These are phyloP conservation scores for Sarcophilus harrisii DNA, from an alignment of 2,797 vertebrate species.

Conservation along the genomic window DNA sequence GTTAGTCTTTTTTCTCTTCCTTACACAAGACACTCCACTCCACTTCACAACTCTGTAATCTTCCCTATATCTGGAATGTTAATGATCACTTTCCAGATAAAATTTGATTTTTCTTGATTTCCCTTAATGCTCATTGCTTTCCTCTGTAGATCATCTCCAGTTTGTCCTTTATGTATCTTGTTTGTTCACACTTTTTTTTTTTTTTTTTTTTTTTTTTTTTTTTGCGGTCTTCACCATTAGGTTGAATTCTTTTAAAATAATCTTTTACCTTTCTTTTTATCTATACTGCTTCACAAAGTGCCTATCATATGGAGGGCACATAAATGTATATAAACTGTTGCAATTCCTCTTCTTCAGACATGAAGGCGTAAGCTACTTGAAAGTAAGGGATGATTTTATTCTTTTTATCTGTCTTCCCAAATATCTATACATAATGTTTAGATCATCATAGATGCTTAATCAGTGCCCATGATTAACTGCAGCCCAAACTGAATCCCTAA, in stretches of 20 bases:
- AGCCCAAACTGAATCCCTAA: neutral
- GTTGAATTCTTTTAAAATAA: neutral
- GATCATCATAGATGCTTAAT: neutral
- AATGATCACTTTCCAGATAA: neutral
- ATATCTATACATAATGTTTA: neutral
- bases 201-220: neutral
- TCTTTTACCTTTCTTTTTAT: neutral
- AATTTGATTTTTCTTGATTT: neutral
- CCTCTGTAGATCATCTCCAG: neutral
- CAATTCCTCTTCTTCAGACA: neutral
- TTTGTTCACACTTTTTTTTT: neutral
- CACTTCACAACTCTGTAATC: neutral
- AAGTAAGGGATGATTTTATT: neutral
- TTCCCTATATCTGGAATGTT: neutral
- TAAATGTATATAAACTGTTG: neutral
- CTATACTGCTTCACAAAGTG: neutral
- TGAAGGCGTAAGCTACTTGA: neutral
- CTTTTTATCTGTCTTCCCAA: neutral
- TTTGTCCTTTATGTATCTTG: neutral
- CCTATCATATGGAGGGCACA: neutral
- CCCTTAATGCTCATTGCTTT: neutral
- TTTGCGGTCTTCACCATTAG: neutral
- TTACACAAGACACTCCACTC: neutral
- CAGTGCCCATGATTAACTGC: neutral
- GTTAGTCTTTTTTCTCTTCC: neutral